Base-by-base conservation (phyloP, 2,113 vertebrate species). In the Ptychochromis oligacanthus region DNA sequence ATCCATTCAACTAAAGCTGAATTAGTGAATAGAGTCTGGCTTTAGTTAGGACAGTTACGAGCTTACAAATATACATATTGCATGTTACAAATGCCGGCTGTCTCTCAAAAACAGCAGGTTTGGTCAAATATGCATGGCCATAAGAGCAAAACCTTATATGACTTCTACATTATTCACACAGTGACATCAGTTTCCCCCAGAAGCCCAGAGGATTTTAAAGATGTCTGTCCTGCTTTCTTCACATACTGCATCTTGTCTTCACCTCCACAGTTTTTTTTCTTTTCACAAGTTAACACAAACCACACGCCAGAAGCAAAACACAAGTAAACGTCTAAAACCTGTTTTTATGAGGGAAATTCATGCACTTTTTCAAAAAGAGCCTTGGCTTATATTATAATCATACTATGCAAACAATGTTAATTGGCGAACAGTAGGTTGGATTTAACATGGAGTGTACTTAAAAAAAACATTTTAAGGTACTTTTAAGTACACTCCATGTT, bases 51-150 rank as follows among this genome's bases (percentile, higher is more conserved):
- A 67, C 38, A 67, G 14, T 18, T 67, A 1, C 22, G 43, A 46
- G 38, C 13, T 67, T 67, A 18, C 36, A 54, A 67, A 77, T 43
- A 86, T 61, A 9, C 38, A 40, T 77, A 20, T 70, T 83, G 74
- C 46, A 84, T 84, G 80, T n/a, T 84, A 40, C 82, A 80, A 57
- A 80, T 82, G 31, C 43, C 57, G 12, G 18, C 24, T 34, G 60
- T 28, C 43, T 40, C 77, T 38, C 26, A 58, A 9, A 80, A 65
- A 17, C 40, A 55, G 75, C 67, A 13, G 55, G 13, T 76, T 79
- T 60, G 55, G 87, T 92, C 80, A 86, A 85, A 84, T 82, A 86
- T 90, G 81, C 36, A 85, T 80, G 40, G 5, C 22, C 64, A 46
- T 26, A 17, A 67, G 62, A 46, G 38, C 62, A 26, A 67, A 43